Evolutionary conservation across 1,140 invertebrate species (phyloP).

Genomic region (Apolygus lucorum): DNA sequence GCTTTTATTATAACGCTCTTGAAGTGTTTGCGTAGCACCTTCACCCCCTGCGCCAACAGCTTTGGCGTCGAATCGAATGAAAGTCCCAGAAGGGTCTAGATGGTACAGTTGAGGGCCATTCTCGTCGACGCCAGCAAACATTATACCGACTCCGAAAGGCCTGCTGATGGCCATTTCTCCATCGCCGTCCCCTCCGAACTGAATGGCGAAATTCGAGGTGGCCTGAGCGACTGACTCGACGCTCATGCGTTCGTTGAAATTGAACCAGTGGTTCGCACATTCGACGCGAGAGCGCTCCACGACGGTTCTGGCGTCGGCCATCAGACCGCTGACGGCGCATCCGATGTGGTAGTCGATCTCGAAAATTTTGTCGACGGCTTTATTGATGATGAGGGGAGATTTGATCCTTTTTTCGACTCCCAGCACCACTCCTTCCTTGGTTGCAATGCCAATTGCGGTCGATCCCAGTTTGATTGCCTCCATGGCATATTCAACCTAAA

Average conservation of each 20-base stretch:
- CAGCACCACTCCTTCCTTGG: conserved; percentile 86
- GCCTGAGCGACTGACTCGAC: conserved; percentile 97
- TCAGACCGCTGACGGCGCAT: conserved; percentile 94
- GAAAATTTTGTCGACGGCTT: conserved; percentile 95
- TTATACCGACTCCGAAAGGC: conserved; percentile 95
- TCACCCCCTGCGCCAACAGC: conserved; percentile 99
- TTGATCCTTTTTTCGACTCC: conserved; percentile 98
- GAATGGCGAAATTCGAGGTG: conserved; percentile 95
- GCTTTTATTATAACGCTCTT: conserved; percentile 78
- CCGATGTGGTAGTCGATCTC: conserved; percentile 94
- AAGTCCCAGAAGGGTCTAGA: conserved; percentile 97
- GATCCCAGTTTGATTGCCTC: conserved; percentile 99
- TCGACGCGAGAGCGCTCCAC: conserved; percentile 92
- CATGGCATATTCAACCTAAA: conserved; percentile 94
- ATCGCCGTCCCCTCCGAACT: conserved; percentile 94
- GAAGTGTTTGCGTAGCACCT: conserved; percentile 94
- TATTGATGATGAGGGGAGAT: conserved; percentile 90
- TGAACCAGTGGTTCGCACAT: conserved; percentile 96
- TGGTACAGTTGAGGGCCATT: conserved; percentile 85
- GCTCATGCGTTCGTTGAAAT: conserved; percentile 91
- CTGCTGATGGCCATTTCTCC: conserved; percentile 79
- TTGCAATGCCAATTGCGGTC: conserved; percentile 96
- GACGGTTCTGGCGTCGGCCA: conserved; percentile 93
- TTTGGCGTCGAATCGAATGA: conserved; percentile 96
- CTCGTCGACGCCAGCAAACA: conserved; percentile 79